Percentiles rank a stretch among this genome's conserved stretches.
These are phyloP conservation scores for Octodon degus DNA, from an alignment of 2,113 vertebrate species.

Conservation along the genomic window DNA sequence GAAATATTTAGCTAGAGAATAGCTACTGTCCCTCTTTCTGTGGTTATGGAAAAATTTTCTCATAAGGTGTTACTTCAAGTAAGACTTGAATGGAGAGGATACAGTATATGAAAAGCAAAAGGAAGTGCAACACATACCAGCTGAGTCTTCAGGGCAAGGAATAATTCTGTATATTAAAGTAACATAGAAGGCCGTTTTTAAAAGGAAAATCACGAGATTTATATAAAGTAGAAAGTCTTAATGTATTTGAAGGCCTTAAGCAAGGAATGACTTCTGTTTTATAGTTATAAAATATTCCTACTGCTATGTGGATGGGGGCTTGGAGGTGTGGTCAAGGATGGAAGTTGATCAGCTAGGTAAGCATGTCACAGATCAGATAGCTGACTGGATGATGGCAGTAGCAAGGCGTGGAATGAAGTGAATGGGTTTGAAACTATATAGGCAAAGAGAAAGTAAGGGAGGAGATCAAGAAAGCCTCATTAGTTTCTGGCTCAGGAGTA, in stretches of 20 bases:
- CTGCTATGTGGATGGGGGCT: background rate
- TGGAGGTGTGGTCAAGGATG: background rate
- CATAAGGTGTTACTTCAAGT: background rate
- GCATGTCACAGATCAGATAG: background rate
- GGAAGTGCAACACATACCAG: background rate
- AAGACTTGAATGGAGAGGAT: background rate
- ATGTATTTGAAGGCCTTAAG: conserved; percentile 15
- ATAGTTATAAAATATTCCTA: background rate
- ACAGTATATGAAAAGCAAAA: conserved; percentile 13
- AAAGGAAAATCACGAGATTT: conserved; percentile 10
- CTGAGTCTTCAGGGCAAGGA: background rate
- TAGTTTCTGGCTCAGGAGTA: conserved; percentile 11
- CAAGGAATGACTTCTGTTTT: conserved; percentile 20
- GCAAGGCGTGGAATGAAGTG: background rate
- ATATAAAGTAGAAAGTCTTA: background rate
- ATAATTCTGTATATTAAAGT: conserved; percentile 26
- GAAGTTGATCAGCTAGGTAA: conserved; percentile 10
- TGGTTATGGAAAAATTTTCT: conserved; percentile 43
- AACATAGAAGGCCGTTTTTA: background rate
- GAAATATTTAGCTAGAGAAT: conserved; percentile 38
- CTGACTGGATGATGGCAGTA: background rate
- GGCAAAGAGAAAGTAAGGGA: conserved; percentile 10
- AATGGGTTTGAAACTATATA: conserved; percentile 32
- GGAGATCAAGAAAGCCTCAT: background rate
- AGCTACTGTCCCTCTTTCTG: background rate